Percentiles rank a stretch among this genome's conserved stretches.
Evolutionary conservation across 2,797 vertebrate species (phyloP).

Genomic region (Aulostomus chinensis): DNA sequence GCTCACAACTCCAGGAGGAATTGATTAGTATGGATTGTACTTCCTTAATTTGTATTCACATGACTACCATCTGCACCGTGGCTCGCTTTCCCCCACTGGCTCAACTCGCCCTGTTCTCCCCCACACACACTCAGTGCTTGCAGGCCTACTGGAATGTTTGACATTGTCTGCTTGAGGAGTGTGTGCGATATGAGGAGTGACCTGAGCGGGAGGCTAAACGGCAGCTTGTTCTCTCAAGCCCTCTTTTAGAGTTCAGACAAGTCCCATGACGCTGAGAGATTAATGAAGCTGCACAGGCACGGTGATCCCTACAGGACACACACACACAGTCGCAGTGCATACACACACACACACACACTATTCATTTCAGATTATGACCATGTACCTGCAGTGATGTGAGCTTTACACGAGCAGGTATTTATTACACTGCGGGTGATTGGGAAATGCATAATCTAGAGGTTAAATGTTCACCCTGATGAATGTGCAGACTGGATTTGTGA

Average conservation of each 20-base stretch:
- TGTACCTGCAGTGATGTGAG: conserved; percentile 21
- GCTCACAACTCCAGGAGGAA: too few relatives aligned
- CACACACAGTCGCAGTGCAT: conserved; percentile 22
- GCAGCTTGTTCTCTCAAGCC: conserved; percentile 58
- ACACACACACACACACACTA: conserved; percentile 33
- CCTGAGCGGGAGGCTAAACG: conserved; percentile 71
- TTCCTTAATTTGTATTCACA: too few relatives aligned
- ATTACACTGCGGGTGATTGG: neutral
- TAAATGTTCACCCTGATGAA: neutral
- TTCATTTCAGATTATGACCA: conserved; percentile 44
- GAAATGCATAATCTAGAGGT: too few relatives aligned
- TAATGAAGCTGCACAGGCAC: conserved; percentile 74
- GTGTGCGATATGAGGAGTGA: conserved; percentile 68
- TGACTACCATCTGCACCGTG: too few relatives aligned
- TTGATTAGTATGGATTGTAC: too few relatives aligned
- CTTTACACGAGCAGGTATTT: conserved; percentile 1
- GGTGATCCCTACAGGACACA: conserved; percentile 67
- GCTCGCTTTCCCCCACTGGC: too few relatives aligned
- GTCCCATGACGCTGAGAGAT: conserved; percentile 70
- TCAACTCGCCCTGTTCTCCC: too few relatives aligned
- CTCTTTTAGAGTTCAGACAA: conserved; percentile 72
- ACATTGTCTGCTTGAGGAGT: conserved; percentile 56
- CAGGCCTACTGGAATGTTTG: conserved; percentile 37
- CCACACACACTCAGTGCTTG: neutral
- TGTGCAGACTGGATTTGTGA: neutral